Percentiles rank a stretch among this genome's conserved stretches.
These are phyloP conservation scores for Laspeyria flexula DNA, from an alignment of 2,888 invertebrate species.

Conservation along the genomic window DNA sequence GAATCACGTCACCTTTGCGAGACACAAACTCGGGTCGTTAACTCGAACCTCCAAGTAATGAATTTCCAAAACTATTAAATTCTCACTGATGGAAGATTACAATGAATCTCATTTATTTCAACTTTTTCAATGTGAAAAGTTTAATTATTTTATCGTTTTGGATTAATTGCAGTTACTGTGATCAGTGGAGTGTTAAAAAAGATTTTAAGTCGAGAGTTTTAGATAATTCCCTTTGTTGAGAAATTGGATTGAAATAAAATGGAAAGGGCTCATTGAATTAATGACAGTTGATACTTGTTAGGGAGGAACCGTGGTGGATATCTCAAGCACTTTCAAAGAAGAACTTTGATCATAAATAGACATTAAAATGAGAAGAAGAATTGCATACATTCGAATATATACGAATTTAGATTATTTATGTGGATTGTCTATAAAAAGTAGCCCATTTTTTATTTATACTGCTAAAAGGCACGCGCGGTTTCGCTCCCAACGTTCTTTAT, in stretches of 20 bases:
- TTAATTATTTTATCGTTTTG: slow-evolving; percentile 24
- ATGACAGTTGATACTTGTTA: not conserved
- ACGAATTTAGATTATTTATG: too few species aligned
- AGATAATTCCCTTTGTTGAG: slow-evolving; percentile 5
- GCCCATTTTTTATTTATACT: too few species aligned
- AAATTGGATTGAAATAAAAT: slow-evolving; percentile 11
- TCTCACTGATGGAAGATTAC: slow-evolving; percentile 26
- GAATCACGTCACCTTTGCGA: slow-evolving; percentile 30
- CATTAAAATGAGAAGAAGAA: too few species aligned
- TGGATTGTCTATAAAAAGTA: too few species aligned
- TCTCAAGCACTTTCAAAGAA: too few species aligned
- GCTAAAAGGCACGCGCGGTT: too few species aligned
- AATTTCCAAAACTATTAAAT: slow-evolving; percentile 43
- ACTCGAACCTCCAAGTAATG: slow-evolving; percentile 25
- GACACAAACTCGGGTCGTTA: slow-evolving; percentile 14
- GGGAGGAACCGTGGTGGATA: not conserved
- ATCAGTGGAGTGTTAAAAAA: slow-evolving; percentile 4
- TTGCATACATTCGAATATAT: too few species aligned
- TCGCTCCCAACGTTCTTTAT: too few species aligned
- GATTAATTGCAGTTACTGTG: slow-evolving; percentile 17
- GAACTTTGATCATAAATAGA: not conserved
- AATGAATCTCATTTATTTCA: slow-evolving; percentile 28
- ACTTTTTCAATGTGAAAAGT: slow-evolving; percentile 31
- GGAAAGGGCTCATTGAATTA: slow-evolving; percentile 2
- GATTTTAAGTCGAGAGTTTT: slow-evolving; percentile 8